phyloP scores from a whole-genome alignment of 1,140 invertebrate genomes.

The Caenorhabditis briggsae region DNA sequence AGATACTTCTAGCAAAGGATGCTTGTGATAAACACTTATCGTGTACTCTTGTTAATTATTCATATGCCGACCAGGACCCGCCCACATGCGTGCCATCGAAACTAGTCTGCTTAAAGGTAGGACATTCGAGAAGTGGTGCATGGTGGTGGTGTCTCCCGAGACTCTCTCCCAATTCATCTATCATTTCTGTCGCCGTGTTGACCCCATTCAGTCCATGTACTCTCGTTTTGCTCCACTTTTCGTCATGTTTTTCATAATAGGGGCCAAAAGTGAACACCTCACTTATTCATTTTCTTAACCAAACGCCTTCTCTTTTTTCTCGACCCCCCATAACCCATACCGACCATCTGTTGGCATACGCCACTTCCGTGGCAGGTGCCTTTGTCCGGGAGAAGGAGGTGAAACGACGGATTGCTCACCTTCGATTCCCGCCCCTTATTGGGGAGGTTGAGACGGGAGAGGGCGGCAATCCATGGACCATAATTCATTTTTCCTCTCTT shows the following conservation, averaged over 20 bases:
- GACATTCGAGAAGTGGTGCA: too few species aligned
- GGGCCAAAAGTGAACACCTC: constrained; percentile 27
- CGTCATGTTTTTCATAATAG: constrained; percentile 48
- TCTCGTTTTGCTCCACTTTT: constrained; percentile 52
- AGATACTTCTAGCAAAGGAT: background rate
- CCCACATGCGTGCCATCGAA: constrained; percentile 26
- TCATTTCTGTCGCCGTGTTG: constrained; percentile 11
- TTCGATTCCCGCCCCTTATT: background rate
- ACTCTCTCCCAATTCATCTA: background rate
- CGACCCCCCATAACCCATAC: background rate
- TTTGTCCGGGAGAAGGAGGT: constrained; percentile 33
- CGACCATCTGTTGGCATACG: constrained; percentile 55
- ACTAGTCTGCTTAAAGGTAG: constrained; percentile 18
- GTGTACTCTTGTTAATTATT: constrained; percentile 47
- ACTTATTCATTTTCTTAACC: constrained; percentile 45
- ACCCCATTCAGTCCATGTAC: background rate
- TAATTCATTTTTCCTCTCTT: too few species aligned
- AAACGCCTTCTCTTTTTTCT: constrained; percentile 27
- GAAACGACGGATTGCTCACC: constrained; percentile 27
- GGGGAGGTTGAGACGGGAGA: background rate
- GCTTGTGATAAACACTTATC: constrained; percentile 50
- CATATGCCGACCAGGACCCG: background rate
- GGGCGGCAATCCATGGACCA: too few species aligned
- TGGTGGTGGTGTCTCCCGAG: background rate
- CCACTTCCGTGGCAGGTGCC: constrained; percentile 53